Evolutionary conservation across 2,888 invertebrate species (phyloP), one percentile per base, ranked within the genome.

Genomic region (Sinohyriopsis cumingii): DNA sequence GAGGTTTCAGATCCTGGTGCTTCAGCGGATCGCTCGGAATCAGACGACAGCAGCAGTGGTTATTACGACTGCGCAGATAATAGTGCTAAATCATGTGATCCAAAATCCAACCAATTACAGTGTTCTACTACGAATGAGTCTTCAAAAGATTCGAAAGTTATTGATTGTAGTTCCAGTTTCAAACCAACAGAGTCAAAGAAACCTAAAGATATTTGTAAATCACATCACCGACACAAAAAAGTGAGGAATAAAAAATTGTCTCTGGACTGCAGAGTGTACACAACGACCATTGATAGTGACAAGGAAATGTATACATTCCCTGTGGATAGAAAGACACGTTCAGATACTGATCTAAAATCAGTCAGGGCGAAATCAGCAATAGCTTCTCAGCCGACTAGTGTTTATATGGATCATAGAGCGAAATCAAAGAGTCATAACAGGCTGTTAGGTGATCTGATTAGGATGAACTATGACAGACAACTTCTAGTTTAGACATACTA

Each of bases 401-500:
- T 79, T 15, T 81, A 81, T 60, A 78, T 79, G 71, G 81, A 81
- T 55, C 81, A 79, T 63, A 59, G 81, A 25, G 75, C 74, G 33
- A 76, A 78, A 67, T 76, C 78, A 20, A 69, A 74, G 18, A 75
- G 71, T 25, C 78, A 78, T 59, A 78, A 81, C 59, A 74, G 81
- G 68, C 72, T 81, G n/a, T 60, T 81, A 5, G 77, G 79, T 12
- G 81, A 81, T 68, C 61, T 81, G 15, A 81, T 81, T n/a, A 68
- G 77, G 20, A 79, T 81, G 81, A 81, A 81, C 62, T 78, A 81
- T 68, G 78, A 79, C 55, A 81, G 76, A 69, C 81, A 81, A 57
- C 72, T 77, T 61, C 74, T 81, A 59, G 71, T 81, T 67, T 75
- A 73, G 45, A 45, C 15, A 12, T 45, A 45, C 45, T 45, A 12